A percentile compares a stretch with the other conserved stretches of the same genome.
Evolutionary conservation across 2,113 vertebrate genomes (phyloP).

Genomic region (Notarius lentiginosus): DNA sequence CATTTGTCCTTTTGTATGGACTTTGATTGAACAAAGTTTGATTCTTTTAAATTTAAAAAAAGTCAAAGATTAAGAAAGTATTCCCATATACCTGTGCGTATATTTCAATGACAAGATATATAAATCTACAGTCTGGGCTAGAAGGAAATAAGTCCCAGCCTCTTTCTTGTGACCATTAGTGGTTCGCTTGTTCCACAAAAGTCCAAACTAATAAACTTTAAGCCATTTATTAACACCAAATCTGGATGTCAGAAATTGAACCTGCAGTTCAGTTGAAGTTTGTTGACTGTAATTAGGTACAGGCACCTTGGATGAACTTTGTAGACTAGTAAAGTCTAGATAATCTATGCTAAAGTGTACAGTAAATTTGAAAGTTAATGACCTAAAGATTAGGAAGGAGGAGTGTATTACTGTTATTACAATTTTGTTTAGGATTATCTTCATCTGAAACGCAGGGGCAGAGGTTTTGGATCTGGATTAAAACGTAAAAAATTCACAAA

Average conservation of each 20-base stretch:
- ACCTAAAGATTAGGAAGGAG: background rate
- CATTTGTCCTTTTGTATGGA: background rate
- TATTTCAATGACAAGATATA: background rate
- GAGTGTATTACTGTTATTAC: background rate
- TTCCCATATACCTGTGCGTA: background rate
- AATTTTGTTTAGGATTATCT: background rate
- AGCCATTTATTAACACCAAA: background rate
- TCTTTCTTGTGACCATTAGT: background rate
- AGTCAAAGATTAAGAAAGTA: background rate
- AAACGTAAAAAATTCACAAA: background rate
- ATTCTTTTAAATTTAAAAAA: background rate
- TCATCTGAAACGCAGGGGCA: background rate
- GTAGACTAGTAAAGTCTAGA: background rate
- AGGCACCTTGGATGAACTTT: background rate
- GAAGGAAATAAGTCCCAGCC: background rate
- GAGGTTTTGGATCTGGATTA: background rate
- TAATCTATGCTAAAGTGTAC: background rate
- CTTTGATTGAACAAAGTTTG: background rate
- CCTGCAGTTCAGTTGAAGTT: background rate
- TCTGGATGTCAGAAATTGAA: background rate
- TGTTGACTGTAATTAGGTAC: background rate
- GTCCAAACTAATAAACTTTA: background rate
- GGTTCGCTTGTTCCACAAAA: background rate
- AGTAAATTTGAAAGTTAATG: background rate
- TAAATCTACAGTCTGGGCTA: background rate